Conservation (phyloP, 1,140 invertebrate genomes). For the Drosophila funebris region DNA sequence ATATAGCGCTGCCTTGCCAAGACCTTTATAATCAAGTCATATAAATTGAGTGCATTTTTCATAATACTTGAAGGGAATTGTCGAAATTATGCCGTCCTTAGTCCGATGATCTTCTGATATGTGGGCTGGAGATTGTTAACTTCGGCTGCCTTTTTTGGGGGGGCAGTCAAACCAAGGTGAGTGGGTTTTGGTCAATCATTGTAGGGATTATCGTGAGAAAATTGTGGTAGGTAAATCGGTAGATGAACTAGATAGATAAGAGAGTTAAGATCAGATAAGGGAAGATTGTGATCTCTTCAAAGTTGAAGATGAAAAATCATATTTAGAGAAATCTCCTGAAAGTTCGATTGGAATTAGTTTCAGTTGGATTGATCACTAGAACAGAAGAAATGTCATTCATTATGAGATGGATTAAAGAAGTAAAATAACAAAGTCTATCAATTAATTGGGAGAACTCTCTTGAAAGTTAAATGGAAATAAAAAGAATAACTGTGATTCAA, state of each 20-base stretch:
- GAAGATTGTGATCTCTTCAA: no score
- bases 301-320: no score
- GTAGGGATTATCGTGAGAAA: not conserved
- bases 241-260: not conserved
- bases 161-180: constrained; percentile 16
- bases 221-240: not conserved
- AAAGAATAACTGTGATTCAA: no score
- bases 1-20: constrained; percentile 50
- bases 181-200: not conserved
- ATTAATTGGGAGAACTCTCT: no score
- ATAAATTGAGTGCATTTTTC: constrained; percentile 82
- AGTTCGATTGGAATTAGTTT: no score
- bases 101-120: constrained; percentile 20
- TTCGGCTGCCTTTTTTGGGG: constrained; percentile 3
- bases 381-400: no score
- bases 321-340: no score
- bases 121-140: constrained; percentile 10
- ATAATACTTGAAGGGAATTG: constrained; percentile 79
- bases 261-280: not conserved
- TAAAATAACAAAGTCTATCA: no score
- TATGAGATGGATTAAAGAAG: no score
- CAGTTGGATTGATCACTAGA: no score
- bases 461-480: no score
- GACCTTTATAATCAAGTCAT: constrained; percentile 80
- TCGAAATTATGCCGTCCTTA: constrained; percentile 72